Base-by-base conservation (phyloP, 1,140 invertebrate genomes). In the Hypothenemus hampei region DNA sequence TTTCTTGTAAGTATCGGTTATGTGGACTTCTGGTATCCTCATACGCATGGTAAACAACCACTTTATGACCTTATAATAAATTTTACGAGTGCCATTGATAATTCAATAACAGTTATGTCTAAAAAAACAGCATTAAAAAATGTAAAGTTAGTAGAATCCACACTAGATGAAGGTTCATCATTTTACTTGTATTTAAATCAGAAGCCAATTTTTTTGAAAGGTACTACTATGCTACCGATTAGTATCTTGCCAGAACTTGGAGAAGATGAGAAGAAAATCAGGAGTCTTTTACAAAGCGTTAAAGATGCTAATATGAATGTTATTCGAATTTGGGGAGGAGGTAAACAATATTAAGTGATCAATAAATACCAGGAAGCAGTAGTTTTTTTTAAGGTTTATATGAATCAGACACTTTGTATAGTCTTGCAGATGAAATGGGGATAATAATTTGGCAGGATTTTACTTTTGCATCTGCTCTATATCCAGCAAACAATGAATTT, bases 391-490 rank as follows among this genome's bases (percentile, higher is more conserved):
- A 8, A 48, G 97, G 97, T 36, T 75, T 93, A 1, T 99, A 98
- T 66, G 95, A 98, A 70, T 83, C 83, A 0, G 91, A 98, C 58
- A 77, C 81, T 21, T 98, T 98, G 69, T 99, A 98, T 69, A 77
- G 89, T 44, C 70, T 88, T 20, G 88, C 89, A 52, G 90, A 93
- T 65, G 76, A 85, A 62, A 72, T 85, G 18, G 91, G 90, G 8
- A 85, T 93, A 19, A 75, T 93, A 60, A 82, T 93, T 31, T 93
- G 91, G 90, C 88, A 93, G 73, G 93, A 99, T 72, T 86, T 98
- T 58, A 96, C 98, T 87, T 99, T 98, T 73, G 96, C 96, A 0
- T 98, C 93, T 69, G 80, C 86, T 4, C 89, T 99, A 84, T 99
- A 99, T 75, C 96, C 95, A 4, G 79, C 81, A 0, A 80, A 81